These are phyloP conservation scores for Neodiprion fabricii DNA, from an alignment of 1,140 invertebrate genomes.

Conservation along the genomic window DNA sequence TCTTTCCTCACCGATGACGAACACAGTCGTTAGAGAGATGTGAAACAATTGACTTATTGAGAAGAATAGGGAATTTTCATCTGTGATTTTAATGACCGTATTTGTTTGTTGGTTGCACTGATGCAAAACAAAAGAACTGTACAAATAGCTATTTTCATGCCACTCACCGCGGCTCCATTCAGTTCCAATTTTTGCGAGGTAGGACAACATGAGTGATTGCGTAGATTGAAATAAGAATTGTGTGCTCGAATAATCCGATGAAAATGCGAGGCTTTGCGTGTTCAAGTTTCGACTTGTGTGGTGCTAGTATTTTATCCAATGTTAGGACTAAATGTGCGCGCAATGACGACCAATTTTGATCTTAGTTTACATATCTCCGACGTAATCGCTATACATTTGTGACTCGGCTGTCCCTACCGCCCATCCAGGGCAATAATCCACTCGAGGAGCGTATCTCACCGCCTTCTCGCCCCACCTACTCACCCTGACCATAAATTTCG, in stretches of 20 bases:
- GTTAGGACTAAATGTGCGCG: constrained; percentile 34
- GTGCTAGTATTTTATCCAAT: constrained; percentile 25
- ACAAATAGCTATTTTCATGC: no score
- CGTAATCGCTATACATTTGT: not conserved
- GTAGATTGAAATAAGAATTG: no score
- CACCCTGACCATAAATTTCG: not conserved
- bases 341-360: constrained; percentile 36
- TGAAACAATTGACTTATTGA: no score
- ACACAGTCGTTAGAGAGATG: no score
- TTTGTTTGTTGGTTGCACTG: no score
- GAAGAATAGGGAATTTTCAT: no score
- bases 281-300: not conserved
- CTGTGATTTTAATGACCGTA: no score
- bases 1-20: no score
- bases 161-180: constrained; percentile 43
- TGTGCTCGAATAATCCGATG: not conserved
- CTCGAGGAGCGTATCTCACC: constrained; percentile 4
- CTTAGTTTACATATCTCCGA: constrained; percentile 18
- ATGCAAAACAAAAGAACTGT: no score
- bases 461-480: not conserved
- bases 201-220: no score
- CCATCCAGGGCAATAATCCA: constrained; percentile 13
- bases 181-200: no score
- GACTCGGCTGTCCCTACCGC: constrained; percentile 8
- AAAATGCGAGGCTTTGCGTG: constrained; percentile 15